Base-by-base conservation (phyloP, 1,140 invertebrate genomes). In the Drosophila ogumai region DNA sequence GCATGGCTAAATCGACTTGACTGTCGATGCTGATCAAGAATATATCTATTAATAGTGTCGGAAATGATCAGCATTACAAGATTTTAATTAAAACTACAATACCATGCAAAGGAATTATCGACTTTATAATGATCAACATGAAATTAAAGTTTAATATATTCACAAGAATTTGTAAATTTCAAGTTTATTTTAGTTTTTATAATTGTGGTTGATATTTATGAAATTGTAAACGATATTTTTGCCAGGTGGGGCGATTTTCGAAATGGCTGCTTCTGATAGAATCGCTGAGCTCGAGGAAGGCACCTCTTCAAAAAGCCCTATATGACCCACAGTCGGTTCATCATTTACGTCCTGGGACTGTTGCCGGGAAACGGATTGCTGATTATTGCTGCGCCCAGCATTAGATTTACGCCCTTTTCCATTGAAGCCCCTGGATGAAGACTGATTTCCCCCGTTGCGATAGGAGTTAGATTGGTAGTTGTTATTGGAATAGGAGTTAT, bases 171-270 rank as follows among this genome's bases (percentile, higher is more conserved):
- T 17, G 25, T 17, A 32, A 12, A 49, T 36, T 10, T 10, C 9
- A 28, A n/a, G 7, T 22, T 55, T 22, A 15, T 22, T 58, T 44
- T 32, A 19, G 17, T 9, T 32, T n/a, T 38, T 38, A 54, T 60
- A 60, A 6, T 54, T 22, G 15, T 61, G 58, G 12, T 54, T 61
- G 13, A 61, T 61, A 17, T 54, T 54, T 6, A 61, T n/a, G 15
- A 61, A 25, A 54, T 61, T 61, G 17, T 38, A n/a, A 54, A 61
- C 32, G 17, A 25, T n/a, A 25, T 36, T 52, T 6, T 3, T 36
- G 15, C 44, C 58, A 34, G 38, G 3, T 22, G 31, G 19, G 3
- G 6, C 44, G 32, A 36, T 54, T 25, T 22, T 34, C 9, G 19
- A 47, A 49, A 12, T 19, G 3, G 7, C 17, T 9, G 31, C 25